Evolutionary conservation across 2,797 vertebrate genomes (phyloP), one percentile per base, ranked within the genome.

Genomic region (Mormyrops attenuatus): DNA sequence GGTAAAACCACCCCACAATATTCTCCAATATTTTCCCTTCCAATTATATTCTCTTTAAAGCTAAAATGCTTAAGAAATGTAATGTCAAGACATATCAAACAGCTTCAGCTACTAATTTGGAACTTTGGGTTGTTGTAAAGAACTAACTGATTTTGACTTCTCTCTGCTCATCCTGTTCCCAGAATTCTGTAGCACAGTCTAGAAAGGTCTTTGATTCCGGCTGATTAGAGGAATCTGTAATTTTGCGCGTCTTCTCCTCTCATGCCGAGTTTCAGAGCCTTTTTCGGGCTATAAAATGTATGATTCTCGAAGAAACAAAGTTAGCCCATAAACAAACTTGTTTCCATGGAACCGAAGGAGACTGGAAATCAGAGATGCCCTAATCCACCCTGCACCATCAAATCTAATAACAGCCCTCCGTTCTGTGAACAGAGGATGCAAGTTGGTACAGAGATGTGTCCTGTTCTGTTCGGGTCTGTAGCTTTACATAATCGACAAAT

Each of bases 211-310:
- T 34, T 80, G 26, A 85, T 88, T 66, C 60, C 13, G 13, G 89
- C 87, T 90, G 89, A 92, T 93, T 90, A 91, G 90, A 92, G 90
- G 49, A 89, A 87, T 9, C 57, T 80, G 11, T 30, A n/a, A 7
- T 69, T 90, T 90, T 91, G 89, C 69, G 7, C 1, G 9, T 44
- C 73, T 69, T 50, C 85, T 84, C 15, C 88, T 87, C 26, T 41
- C 66, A 41, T 20, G 20, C 38, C 15, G 88, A n/a, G 57, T 22
- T 38, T 88, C 90, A 47, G 60, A 26, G 8, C 26, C 17, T 20
- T 57, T 52, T 38, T 77, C 1, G 0, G 52, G 47, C 22, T 17
- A 2, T 11, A 77, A 85, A 55, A 38, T 38, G 52, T n/a, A 30
- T 13, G 38, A 26, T 49, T 41, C 38, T 44, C 13, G 0, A 15